These are phyloP conservation scores for Crioceris asparagi DNA, from an alignment of 2,888 invertebrate species.

Conservation along the genomic window DNA sequence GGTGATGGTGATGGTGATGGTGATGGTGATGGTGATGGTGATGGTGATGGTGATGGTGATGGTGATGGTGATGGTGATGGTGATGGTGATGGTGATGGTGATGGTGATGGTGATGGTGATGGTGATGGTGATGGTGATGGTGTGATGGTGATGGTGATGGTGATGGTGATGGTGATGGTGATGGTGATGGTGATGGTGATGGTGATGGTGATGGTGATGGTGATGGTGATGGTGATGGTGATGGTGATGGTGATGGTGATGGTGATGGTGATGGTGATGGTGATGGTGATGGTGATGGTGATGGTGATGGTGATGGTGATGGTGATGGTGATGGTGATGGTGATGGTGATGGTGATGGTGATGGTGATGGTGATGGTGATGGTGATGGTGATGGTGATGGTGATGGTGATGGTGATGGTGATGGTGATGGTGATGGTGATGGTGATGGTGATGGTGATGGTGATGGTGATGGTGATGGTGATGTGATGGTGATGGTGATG, in stretches of 20 bases:
- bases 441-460: slow-evolving; percentile 1
- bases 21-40: slow-evolving; percentile 1
- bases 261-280: slow-evolving; percentile 2
- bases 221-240: slow-evolving; percentile 2
- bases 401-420: slow-evolving; percentile 2
- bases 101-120: slow-evolving; percentile 2
- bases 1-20: slow-evolving; percentile 1
- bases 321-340: slow-evolving; percentile 2
- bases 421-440: slow-evolving; percentile 2
- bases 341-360: slow-evolving; percentile 2
- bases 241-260: slow-evolving; percentile 2
- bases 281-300: slow-evolving; percentile 2
- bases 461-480: slow-evolving; percentile 2
- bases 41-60: slow-evolving; percentile 2
- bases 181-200: slow-evolving; percentile 2
- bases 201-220: slow-evolving; percentile 2
- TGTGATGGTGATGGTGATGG: slow-evolving; percentile 1
- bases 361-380: slow-evolving; percentile 2
- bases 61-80: slow-evolving; percentile 1
- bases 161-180: slow-evolving; percentile 2
- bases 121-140: too few relatives aligned
- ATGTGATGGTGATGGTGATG: too few relatives aligned
- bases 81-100: slow-evolving; percentile 2
- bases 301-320: slow-evolving; percentile 2
- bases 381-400: slow-evolving; percentile 2